A percentile compares a stretch with the other conserved stretches of the same genome.
Evolutionary conservation across 2,797 vertebrate genomes (phyloP).

Genomic region (Telmatherina bonti): DNA sequence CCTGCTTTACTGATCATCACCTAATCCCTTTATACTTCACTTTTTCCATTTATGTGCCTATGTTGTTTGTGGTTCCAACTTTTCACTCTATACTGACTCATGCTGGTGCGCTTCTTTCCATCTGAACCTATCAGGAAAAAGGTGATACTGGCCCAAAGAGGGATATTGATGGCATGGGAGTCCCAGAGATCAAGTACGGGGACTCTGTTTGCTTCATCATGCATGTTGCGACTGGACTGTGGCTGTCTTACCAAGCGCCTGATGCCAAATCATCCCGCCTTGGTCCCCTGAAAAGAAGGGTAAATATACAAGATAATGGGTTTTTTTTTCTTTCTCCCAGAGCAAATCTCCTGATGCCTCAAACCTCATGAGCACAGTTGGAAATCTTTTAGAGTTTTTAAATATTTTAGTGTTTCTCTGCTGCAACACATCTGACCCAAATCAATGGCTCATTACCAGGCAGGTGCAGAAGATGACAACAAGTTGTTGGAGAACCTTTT

Average conservation of each 20-base stretch:
- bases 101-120: conserved; percentile 21
- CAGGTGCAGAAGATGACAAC: too few species aligned
- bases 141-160: conserved; percentile 89
- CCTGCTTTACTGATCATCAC: conserved; percentile 40
- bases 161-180: conserved; percentile 97
- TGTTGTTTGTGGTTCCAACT: background rate
- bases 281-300: conserved; percentile 95
- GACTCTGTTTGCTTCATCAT: conserved; percentile 96
- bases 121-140: conserved; percentile 87
- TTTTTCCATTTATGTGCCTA: conserved; percentile 24
- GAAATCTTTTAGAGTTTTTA: too few species aligned
- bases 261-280: conserved; percentile 96
- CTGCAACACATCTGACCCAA: too few species aligned
- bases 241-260: conserved; percentile 95
- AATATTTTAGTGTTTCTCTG: too few species aligned
- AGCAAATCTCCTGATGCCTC: background rate
- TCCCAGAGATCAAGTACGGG: conserved; percentile 96
- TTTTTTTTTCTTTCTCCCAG: background rate
- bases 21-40: conserved; percentile 39
- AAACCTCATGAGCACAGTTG: conserved; percentile 7
- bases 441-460: too few species aligned
- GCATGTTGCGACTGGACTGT: conserved; percentile 91
- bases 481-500: too few species aligned
- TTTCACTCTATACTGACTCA: conserved; percentile 14
- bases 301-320: conserved; percentile 63